These are phyloP conservation scores for Caenorhabditis sulstoni DNA, from an alignment of 2,888 invertebrate species.

Conservation along the genomic window DNA sequence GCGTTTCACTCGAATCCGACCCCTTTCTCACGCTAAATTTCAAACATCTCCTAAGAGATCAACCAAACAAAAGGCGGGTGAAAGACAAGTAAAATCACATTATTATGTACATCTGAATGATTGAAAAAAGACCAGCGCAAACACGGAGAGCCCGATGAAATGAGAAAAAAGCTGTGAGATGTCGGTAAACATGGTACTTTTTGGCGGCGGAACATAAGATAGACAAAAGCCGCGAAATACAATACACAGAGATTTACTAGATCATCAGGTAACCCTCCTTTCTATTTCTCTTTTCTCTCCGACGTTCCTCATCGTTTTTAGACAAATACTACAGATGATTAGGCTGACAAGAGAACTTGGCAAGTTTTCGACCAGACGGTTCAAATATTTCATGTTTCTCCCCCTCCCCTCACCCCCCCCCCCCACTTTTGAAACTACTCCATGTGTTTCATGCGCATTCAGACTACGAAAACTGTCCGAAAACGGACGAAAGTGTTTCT, in stretches of 20 bases:
- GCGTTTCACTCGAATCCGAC: constrained; percentile 22
- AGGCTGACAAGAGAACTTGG: not conserved
- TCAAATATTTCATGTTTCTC: not conserved
- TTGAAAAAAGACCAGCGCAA: constrained; percentile 53
- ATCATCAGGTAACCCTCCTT: constrained; percentile 15
- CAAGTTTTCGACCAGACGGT: constrained; percentile 1
- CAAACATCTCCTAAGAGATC: constrained; percentile 59
- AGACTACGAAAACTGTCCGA: constrained; percentile 20
- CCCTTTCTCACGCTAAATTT: constrained; percentile 57
- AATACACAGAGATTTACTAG: constrained; percentile 42
- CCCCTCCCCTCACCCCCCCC: not conserved
- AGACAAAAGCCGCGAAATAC: constrained; percentile 53
- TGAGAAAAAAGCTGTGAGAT: constrained; percentile 52
- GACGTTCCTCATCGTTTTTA: constrained; percentile 1
- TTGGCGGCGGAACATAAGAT: constrained; percentile 49
- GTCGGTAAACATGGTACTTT: constrained; percentile 54
- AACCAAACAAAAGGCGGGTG: constrained; percentile 51
- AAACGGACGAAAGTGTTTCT: too few relatives aligned
- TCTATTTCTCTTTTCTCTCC: too few relatives aligned
- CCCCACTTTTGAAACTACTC: too few relatives aligned
- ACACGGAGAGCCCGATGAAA: constrained; percentile 37
- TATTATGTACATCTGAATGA: constrained; percentile 56
- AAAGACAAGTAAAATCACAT: constrained; percentile 56
- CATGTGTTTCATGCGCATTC: not conserved
- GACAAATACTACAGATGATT: constrained; percentile 6